phyloP scores from a whole-genome alignment of 2,113 vertebrate genomes.

The Atlantisia rogersi region DNA sequence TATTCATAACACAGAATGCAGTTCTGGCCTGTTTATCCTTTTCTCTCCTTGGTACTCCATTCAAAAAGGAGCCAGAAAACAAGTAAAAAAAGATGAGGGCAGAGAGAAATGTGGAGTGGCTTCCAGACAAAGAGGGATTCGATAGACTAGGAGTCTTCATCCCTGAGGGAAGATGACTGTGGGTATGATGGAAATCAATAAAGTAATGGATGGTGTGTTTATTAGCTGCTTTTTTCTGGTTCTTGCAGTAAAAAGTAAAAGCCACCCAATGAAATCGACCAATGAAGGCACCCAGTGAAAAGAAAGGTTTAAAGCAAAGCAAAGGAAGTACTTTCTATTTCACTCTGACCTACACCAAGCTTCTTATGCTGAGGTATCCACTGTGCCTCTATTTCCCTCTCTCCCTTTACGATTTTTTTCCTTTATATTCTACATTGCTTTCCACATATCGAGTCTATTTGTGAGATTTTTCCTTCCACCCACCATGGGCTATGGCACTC shows the following conservation, averaged over 20 bases:
- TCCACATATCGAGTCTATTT: neutral
- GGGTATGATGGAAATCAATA: neutral
- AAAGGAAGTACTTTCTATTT: neutral
- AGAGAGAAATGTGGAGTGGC: neutral
- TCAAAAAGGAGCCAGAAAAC: neutral
- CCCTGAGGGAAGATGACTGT: neutral
- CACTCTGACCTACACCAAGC: neutral
- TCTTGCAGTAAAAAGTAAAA: neutral
- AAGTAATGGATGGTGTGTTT: neutral
- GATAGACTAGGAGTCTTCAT: neutral
- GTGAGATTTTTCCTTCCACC: neutral
- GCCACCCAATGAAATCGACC: neutral
- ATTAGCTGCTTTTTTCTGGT: neutral
- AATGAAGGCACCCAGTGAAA: neutral
- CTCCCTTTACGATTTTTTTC: neutral
- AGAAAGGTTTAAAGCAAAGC: neutral
- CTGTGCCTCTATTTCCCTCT: neutral
- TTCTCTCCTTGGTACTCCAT: neutral
- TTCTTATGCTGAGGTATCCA: neutral
- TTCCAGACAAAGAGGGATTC: neutral
- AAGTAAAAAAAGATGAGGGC: neutral
- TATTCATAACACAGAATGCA: neutral
- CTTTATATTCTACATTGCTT: neutral
- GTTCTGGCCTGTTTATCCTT: neutral
- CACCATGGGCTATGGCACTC: neutral